Conservation (phyloP, 2,888 invertebrate genomes). For the Eupithecia inturbata region DNA sequence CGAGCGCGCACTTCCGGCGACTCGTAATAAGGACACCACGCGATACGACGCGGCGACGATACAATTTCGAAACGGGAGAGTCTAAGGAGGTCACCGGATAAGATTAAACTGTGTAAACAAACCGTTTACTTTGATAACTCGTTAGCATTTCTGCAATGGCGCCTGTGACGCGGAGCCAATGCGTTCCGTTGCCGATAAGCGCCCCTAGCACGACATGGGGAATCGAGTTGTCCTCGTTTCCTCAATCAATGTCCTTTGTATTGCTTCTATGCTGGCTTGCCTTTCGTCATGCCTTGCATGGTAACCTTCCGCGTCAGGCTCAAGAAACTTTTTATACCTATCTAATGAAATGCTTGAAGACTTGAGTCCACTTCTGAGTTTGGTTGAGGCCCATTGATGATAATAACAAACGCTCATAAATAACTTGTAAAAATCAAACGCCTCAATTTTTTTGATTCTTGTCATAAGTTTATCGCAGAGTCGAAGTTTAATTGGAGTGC, state of each 20-base stretch:
- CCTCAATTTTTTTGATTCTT: slow-evolving; percentile 10
- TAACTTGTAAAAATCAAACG: background rate
- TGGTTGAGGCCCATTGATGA: background rate
- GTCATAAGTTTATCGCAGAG: slow-evolving; percentile 23
- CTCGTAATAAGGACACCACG: slow-evolving; percentile 76
- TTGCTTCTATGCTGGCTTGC: background rate
- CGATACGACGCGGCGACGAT: slow-evolving; percentile 77
- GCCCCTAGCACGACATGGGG: slow-evolving; percentile 38
- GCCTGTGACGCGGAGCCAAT: slow-evolving; percentile 68
- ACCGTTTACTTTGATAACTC: slow-evolving; percentile 82
- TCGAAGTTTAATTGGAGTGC: slow-evolving; percentile 28
- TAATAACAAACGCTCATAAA: background rate
- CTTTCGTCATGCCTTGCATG: background rate
- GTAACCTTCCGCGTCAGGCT: background rate
- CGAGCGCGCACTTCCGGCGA: slow-evolving; percentile 77
- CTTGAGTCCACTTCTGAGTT: background rate
- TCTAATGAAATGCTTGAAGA: background rate
- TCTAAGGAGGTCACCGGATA: slow-evolving; percentile 83
- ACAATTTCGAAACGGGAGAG: slow-evolving; percentile 83
- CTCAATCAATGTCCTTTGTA: slow-evolving; percentile 23
- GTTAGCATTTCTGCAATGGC: slow-evolving; percentile 79
- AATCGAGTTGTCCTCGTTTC: slow-evolving; percentile 23
- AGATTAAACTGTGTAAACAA: slow-evolving; percentile 84
- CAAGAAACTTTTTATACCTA: background rate
- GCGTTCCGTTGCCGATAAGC: slow-evolving; percentile 60